These are phyloP conservation scores for Eupithecia subfuscata DNA, from an alignment of 2,888 invertebrate genomes.

Conservation along the genomic window DNA sequence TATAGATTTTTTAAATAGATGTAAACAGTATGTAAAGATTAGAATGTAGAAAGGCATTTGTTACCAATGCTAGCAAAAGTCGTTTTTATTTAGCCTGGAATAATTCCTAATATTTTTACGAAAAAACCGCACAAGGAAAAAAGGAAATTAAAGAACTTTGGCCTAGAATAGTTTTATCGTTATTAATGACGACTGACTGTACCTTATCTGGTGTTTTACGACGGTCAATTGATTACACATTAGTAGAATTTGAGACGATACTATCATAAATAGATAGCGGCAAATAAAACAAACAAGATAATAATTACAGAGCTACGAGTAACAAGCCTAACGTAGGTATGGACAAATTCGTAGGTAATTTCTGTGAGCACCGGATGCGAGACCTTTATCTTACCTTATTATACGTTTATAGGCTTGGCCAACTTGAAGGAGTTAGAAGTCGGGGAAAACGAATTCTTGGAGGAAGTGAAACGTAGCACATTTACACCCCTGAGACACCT, in stretches of 20 bases:
- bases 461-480: slow-evolving; percentile 81
- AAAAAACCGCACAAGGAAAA: background rate
- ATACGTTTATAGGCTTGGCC: slow-evolving; percentile 71
- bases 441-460: slow-evolving; percentile 83
- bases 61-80: background rate
- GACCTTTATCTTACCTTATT: slow-evolving; percentile 18
- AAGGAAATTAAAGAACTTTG: background rate
- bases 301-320: background rate
- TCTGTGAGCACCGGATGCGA: slow-evolving; percentile 15
- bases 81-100: background rate
- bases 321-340: background rate
- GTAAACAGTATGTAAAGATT: background rate
- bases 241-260: background rate
- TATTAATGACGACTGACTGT: background rate
- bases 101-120: background rate
- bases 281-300: slow-evolving; percentile 2
- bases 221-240: slow-evolving; percentile 5
- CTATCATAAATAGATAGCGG: background rate
- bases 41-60: background rate
- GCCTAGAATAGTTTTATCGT: background rate
- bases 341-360: background rate
- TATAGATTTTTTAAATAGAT: too few species aligned
- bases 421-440: slow-evolving; percentile 84
- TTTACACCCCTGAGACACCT: slow-evolving; percentile 79
- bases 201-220: slow-evolving; percentile 2